Base-by-base conservation (phyloP, 37 sponge, comb jelly and placozoan genomes). In the Bolinopsis microptera region DNA sequence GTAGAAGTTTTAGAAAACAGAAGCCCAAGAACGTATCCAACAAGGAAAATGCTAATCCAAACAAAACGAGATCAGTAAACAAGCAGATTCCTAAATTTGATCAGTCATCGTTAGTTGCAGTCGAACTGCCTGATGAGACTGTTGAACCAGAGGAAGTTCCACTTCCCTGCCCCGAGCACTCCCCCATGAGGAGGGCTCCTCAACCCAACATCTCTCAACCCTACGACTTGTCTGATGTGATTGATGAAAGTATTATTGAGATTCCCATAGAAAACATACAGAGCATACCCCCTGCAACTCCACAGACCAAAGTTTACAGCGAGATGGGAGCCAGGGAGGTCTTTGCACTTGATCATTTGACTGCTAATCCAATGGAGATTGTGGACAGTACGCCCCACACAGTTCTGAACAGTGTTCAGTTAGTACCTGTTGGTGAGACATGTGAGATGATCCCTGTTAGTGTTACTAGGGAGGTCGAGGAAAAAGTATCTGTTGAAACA, bases 311-410 rank as follows among this genome's bases (percentile, higher is more conserved):
- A 22, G 30, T 26, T 9, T 70, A 28, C 74, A 80, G 82, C 22
- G 82, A 80, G 82, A 37, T 8, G 3, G 38, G 38, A 23, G 82
- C 82, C 23, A 80, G 82, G 23, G 82, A 80, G 34, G 38, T 80
- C 22, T 80, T 34, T 34, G 74, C 74, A 8, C 74, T 28, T 24
- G 74, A 26, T 24, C 74, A 70, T n/a, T 22, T 26, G 3, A 22
- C 74, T 70, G 26, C 28, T 70, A 26, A n/a, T 22, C 1, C 74
- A 28, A n/a, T 26, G 3, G 74, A 22, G 21, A 26, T 22, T 5
- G 24, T 70, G 16, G 74, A 70, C 74, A 70, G 74, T 26, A 70
- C 74, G 3, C 74, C 74, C 3, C 3, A 70, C 28, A 70, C 74
- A 22, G 74, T 70, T 22, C 3, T 70, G 21, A 8, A 2, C 3